A percentile compares a stretch with the other conserved stretches of the same genome.
phyloP scores from a whole-genome alignment of 2,797 vertebrate genomes.

The Xiphorhynchus erythropygius region DNA sequence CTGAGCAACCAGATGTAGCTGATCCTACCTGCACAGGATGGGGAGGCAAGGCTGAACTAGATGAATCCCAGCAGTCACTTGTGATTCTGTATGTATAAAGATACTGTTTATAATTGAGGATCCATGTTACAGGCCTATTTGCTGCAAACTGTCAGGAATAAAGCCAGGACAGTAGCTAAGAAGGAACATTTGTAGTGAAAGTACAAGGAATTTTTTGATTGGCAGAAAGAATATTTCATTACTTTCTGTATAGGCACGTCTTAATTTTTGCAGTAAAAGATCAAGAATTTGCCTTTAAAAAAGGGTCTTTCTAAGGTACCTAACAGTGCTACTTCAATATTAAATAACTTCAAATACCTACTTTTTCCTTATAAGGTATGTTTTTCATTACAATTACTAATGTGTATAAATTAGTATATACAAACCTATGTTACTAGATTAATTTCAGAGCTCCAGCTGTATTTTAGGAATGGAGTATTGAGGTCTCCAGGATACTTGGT shows the following conservation, averaged over 20 bases:
- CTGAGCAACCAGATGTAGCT: neutral
- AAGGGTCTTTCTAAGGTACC: neutral
- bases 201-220: neutral
- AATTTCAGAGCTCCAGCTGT: neutral
- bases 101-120: neutral
- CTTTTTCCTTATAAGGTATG: neutral
- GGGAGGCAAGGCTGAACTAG: neutral
- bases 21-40: neutral
- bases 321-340: neutral
- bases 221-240: neutral
- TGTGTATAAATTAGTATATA: neutral
- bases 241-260: neutral
- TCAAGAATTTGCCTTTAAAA: neutral
- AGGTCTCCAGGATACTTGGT: neutral
- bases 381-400: neutral
- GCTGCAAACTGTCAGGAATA: neutral
- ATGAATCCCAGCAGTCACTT: rapidly evolving
- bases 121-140: neutral
- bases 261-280: neutral
- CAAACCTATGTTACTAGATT: neutral
- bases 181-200: neutral
- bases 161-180: neutral
- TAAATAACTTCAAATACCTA: neutral
- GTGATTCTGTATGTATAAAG: neutral
- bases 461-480: neutral